Conservation (phyloP, 2,888 invertebrate species). For the Pterostichus madidus region DNA sequence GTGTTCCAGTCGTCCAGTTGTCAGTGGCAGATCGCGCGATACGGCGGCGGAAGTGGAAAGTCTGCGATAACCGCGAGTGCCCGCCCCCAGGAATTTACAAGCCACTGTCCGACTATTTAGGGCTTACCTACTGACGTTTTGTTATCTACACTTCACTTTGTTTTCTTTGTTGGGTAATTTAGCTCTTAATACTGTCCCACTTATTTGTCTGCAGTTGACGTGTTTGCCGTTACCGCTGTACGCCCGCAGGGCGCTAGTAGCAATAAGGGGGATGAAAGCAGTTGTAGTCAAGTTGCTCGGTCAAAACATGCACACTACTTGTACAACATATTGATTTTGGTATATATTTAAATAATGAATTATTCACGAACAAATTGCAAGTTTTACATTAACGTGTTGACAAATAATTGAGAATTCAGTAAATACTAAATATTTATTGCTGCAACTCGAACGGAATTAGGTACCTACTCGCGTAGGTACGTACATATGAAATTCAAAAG, state of each 20-base stretch:
- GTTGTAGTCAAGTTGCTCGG: background rate
- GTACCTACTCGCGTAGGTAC: too few relatives aligned
- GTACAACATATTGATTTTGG: slow-evolving; percentile 24
- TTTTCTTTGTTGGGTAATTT: slow-evolving; percentile 70
- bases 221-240: background rate
- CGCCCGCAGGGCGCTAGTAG: background rate
- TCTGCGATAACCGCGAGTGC: slow-evolving; percentile 46
- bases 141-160: slow-evolving; percentile 69
- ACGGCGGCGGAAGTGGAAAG: slow-evolving; percentile 39
- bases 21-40: slow-evolving; percentile 40
- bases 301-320: slow-evolving; percentile 10
- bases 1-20: slow-evolving; percentile 45
- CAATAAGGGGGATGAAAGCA: slow-evolving; percentile 4
- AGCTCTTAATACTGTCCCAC: slow-evolving; percentile 59
- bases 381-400: slow-evolving; percentile 47
- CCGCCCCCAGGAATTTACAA: slow-evolving; percentile 68
- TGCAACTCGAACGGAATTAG: background rate
- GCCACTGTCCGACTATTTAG: slow-evolving; percentile 69
- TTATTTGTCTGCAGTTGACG: slow-evolving; percentile 53
- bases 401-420: slow-evolving; percentile 26
- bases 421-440: slow-evolving; percentile 20
- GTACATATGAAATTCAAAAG: background rate
- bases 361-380: slow-evolving; percentile 40
- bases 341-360: slow-evolving; percentile 38
- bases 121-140: slow-evolving; percentile 68